Evolutionary conservation across 2,797 vertebrate species (phyloP).

Genomic region (Clarias platycephalus): DNA sequence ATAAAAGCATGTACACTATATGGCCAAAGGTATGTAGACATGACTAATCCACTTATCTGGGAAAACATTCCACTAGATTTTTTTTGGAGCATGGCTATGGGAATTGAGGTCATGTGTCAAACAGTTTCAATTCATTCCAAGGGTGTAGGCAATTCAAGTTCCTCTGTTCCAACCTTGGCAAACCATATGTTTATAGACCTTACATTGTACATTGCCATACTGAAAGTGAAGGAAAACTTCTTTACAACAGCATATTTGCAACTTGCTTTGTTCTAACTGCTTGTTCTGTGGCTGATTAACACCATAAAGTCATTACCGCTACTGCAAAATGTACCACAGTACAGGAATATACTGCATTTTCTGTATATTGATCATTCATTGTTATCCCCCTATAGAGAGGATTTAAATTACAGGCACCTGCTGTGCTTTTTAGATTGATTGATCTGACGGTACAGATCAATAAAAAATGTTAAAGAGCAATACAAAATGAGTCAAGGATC

Average conservation of each 20-base stretch:
- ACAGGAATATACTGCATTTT: too few relatives aligned
- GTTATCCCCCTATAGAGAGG: not conserved
- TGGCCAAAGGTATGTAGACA: not conserved
- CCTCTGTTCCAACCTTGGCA: not conserved
- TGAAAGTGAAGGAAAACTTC: not conserved
- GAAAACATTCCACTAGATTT: not conserved
- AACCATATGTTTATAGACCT: not conserved
- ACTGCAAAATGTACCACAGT: constrained; percentile 18
- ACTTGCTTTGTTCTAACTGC: not conserved
- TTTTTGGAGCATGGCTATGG: not conserved
- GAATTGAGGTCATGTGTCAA: not conserved
- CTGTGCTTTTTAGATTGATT: not conserved
- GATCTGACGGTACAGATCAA: not conserved
- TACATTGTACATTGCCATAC: not conserved
- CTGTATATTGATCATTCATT: not conserved
- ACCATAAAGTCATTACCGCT: constrained; percentile 29
- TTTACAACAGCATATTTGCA: not conserved
- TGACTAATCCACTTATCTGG: not conserved
- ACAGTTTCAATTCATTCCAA: not conserved
- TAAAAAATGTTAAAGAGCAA: too few relatives aligned
- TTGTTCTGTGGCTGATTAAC: not conserved
- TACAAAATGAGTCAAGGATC: too few relatives aligned
- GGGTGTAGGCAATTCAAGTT: not conserved
- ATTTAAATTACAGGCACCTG: not conserved
- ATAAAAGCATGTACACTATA: not conserved